phyloP scores from a whole-genome alignment of 2,797 vertebrate species.

The Sebastes baramenuke region DNA sequence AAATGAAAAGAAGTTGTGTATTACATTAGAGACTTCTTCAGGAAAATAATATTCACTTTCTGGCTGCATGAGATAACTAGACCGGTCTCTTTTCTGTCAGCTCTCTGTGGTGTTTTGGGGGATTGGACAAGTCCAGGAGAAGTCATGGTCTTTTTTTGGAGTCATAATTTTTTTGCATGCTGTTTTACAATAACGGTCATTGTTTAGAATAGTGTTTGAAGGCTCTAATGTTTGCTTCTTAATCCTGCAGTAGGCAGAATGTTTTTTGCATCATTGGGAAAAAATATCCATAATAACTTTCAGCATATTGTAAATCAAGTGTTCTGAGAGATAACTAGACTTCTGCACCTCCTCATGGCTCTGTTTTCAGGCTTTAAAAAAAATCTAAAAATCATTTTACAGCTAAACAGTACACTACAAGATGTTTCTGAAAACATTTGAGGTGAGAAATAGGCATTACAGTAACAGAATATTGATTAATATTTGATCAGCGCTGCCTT shows the following conservation, averaged over 20 bases:
- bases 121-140: neutral
- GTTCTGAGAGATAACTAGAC: no score
- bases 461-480: no score
- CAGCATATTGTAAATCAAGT: no score
- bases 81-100: neutral
- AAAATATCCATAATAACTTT: no score
- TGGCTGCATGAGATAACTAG: neutral
- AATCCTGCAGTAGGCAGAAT: neutral
- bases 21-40: neutral
- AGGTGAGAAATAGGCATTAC: no score
- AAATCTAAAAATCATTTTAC: no score
- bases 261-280: no score
- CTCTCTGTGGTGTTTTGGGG: neutral
- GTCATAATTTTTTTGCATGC: neutral
- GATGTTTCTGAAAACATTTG: no score
- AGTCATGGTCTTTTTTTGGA: neutral
- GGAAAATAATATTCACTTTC: neutral
- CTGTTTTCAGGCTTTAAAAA: no score
- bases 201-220: neutral
- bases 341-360: no score
- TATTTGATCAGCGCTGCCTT: no score
- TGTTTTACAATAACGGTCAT: neutral
- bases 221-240: neutral
- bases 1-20: neutral
- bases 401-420: no score